These are phyloP conservation scores for Herpailurus yagouaroundi DNA, from an alignment of 2,113 vertebrate species.

Conservation along the genomic window DNA sequence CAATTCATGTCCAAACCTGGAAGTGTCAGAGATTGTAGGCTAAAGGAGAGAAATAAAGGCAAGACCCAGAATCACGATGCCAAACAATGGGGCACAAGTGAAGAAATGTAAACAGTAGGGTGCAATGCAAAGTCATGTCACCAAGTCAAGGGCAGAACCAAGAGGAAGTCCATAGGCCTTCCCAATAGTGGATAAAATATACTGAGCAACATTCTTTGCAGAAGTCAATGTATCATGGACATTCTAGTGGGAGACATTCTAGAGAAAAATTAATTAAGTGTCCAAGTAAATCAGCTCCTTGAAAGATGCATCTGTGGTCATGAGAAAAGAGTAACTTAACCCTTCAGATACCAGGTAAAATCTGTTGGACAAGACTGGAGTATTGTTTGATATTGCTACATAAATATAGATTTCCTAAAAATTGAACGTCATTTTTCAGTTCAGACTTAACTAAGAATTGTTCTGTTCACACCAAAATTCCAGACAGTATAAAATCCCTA, in stretches of 20 bases:
- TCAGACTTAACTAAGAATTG: neutral
- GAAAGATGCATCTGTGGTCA: slow-evolving; percentile 61
- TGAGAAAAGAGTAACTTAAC: slow-evolving; percentile 70
- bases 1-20: neutral
- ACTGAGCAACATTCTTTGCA: neutral
- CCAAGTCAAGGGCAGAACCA: neutral
- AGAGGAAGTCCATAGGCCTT: neutral
- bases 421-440: neutral
- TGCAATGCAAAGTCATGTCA: neutral
- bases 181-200: neutral
- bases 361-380: neutral
- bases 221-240: slow-evolving; percentile 79
- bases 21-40: neutral
- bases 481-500: neutral
- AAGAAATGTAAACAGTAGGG: neutral
- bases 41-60: neutral
- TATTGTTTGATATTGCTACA: neutral
- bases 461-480: neutral
- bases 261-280: slow-evolving; percentile 84
- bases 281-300: slow-evolving; percentile 69
- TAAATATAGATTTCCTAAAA: neutral
- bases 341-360: slow-evolving; percentile 55
- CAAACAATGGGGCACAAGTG: neutral
- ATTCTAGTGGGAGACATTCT: slow-evolving; percentile 81
- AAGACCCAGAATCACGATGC: neutral